A percentile compares a stretch with the other conserved stretches of the same genome.
These are phyloP conservation scores for Toxotes jaculatrix DNA, from an alignment of 2,113 vertebrate genomes.

Conservation along the genomic window DNA sequence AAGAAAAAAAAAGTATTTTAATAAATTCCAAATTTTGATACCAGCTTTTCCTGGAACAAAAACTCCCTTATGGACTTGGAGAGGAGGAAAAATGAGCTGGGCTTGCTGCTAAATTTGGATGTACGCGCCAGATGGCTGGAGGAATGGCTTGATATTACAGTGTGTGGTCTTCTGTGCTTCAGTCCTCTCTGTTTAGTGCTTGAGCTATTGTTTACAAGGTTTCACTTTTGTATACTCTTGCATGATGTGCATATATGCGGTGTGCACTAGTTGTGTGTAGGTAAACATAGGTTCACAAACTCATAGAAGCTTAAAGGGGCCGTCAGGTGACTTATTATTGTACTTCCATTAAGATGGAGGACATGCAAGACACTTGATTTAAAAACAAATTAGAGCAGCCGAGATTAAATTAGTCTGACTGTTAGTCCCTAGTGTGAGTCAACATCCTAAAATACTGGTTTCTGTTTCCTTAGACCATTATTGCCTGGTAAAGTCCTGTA, in stretches of 20 bases:
- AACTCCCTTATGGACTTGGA: slow-evolving; percentile 64
- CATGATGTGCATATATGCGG: neutral
- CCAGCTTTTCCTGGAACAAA: slow-evolving; percentile 66
- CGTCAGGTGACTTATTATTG: neutral
- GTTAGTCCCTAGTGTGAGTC: neutral
- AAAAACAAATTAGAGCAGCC: no score
- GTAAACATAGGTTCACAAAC: no score
- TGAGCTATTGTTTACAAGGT: slow-evolving; percentile 5
- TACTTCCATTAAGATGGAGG: no score
- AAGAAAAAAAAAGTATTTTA: slow-evolving; percentile 30
- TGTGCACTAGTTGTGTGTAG: no score
- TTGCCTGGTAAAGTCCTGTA: no score
- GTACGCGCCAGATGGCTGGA: slow-evolving; percentile 71
- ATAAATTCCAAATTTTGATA: slow-evolving; percentile 50
- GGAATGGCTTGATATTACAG: slow-evolving; percentile 56
- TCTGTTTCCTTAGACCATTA: neutral
- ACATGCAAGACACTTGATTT: no score
- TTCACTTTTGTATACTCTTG: neutral
- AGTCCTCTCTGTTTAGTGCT: slow-evolving; percentile 16
- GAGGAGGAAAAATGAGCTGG: slow-evolving; percentile 54
- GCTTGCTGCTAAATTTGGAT: slow-evolving; percentile 75
- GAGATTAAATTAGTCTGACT: neutral
- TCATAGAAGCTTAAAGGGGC: neutral
- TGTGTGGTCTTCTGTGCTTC: slow-evolving; percentile 39
- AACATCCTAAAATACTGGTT: neutral